A percentile compares a stretch with the other conserved stretches of the same genome.
These are phyloP conservation scores for Caenorhabditis latens DNA, from an alignment of 1,140 invertebrate species.

Conservation along the genomic window DNA sequence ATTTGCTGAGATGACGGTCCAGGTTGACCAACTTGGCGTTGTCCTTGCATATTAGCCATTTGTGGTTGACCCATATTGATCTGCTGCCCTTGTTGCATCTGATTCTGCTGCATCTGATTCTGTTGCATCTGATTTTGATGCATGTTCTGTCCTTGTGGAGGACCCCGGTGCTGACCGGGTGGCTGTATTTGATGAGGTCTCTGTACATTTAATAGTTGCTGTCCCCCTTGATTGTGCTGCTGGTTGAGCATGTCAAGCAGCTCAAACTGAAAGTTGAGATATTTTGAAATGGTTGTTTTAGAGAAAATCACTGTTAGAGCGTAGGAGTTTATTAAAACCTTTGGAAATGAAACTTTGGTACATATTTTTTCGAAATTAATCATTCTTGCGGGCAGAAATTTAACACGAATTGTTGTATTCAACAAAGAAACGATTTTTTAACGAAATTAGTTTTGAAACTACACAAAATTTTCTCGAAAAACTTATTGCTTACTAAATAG, in stretches of 20 bases:
- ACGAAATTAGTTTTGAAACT: no score
- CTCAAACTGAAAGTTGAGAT: background rate
- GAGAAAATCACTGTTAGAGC: background rate
- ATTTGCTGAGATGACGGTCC: background rate
- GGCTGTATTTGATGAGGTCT: slow-evolving; percentile 27
- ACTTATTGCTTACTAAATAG: no score
- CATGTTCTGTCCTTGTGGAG: no score
- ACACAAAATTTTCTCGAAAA: no score
- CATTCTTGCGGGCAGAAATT: no score
- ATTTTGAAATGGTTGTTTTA: background rate
- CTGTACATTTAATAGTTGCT: slow-evolving; percentile 28
- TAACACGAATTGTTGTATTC: no score
- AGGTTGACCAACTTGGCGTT: background rate
- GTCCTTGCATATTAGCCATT: background rate
- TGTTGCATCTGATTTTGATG: background rate
- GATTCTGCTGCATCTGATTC: background rate
- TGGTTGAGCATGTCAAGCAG: slow-evolving; percentile 6
- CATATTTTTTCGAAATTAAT: no score
- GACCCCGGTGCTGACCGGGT: background rate
- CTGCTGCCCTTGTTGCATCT: slow-evolving; percentile 18
- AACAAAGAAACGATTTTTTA: no score
- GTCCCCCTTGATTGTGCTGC: slow-evolving; percentile 27
- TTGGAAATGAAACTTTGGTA: no score
- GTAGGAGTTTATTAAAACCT: no score
- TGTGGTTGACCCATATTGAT: slow-evolving; percentile 13